Base-by-base conservation (phyloP, 1,140 invertebrate genomes). In the Bombus vancouverensis region DNA sequence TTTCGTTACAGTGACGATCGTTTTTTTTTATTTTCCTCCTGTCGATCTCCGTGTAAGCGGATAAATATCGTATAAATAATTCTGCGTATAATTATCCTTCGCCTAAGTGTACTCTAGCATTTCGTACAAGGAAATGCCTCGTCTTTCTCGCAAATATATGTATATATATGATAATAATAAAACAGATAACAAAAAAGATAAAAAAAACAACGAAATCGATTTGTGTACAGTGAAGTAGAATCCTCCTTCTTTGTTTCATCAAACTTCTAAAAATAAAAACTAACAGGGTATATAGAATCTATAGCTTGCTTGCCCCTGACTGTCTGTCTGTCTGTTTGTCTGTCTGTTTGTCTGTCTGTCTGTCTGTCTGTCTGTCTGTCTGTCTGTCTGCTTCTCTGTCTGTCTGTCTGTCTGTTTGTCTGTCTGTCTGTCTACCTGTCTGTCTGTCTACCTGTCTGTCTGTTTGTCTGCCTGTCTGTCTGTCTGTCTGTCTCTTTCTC, bases 31-130 rank as follows among this genome's bases (percentile, higher is more conserved):
- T 25, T 62, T 68, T 22, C 32, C 66, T 68, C 32, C 32, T 68
- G 66, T 53, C 22, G 71, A 47, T 83, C 65, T 32, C 39, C 37
- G 77, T 57, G 42, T 57, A 66, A 81, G 57, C 57, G 57, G 53
- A 81, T 85, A 81, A 80, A 85, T 81, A 80, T 66, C 76, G 22
- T 73, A 85, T 79, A 83, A 77, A 83, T 83, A 70, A 83, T 42
- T 71, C 25, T 39, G 37, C 37, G 37, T 25, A 42, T 32, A 73
- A 65, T 32, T 39, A 44, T 73, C 42, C 22, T 25, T 57, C 44
- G 44, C 12, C 57, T 82, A 75, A 47, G 12, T 65, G 34, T 37
- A 34, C 32, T 62, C 57, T 42, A 6, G 42, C 42, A 44, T 47
- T 75, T 66, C 81, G 42, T 47, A 22, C 32, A 75, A 22, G 32